Evolutionary conservation across 2,113 vertebrate species (phyloP).

Genomic region (Brachirus orientalis): DNA sequence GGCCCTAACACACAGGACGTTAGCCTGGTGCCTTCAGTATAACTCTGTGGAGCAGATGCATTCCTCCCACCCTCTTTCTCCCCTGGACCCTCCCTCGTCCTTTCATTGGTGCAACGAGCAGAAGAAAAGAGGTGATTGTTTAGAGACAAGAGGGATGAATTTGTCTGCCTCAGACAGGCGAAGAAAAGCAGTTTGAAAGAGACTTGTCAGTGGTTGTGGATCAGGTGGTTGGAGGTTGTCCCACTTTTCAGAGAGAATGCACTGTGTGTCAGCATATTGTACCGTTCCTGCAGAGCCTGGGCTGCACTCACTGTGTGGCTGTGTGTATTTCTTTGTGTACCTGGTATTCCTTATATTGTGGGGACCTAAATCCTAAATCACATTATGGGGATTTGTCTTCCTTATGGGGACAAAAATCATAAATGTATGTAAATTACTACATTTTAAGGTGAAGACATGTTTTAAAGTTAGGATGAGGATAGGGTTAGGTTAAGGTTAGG

Average conservation of each 20-base stretch:
- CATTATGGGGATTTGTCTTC: no score
- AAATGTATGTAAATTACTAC: no score
- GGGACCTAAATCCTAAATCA: no score
- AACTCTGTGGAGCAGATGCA: constrained; percentile 61
- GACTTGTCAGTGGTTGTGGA: constrained; percentile 69
- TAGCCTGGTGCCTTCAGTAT: constrained; percentile 53
- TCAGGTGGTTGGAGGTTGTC: constrained; percentile 73
- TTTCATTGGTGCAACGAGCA: constrained; percentile 64
- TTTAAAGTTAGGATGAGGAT: no score
- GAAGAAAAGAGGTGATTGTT: constrained; percentile 79
- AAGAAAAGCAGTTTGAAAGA: constrained; percentile 78
- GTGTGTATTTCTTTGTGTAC: not conserved
- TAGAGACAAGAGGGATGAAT: constrained; percentile 78
- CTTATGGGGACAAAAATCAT: no score
- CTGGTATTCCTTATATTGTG: no score
- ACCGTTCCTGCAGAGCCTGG: constrained; percentile 27
- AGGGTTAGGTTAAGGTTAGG: no score
- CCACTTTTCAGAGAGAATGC: constrained; percentile 72
- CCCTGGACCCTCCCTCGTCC: constrained; percentile 50
- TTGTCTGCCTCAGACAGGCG: constrained; percentile 75
- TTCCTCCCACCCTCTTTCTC: constrained; percentile 45
- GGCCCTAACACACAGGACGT: constrained; percentile 71
- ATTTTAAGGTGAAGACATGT: no score
- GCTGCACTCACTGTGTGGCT: constrained; percentile 20
- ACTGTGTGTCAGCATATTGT: constrained; percentile 62